Base-by-base conservation (phyloP, 2,797 vertebrate species). In the Cirrhinus molitorella region DNA sequence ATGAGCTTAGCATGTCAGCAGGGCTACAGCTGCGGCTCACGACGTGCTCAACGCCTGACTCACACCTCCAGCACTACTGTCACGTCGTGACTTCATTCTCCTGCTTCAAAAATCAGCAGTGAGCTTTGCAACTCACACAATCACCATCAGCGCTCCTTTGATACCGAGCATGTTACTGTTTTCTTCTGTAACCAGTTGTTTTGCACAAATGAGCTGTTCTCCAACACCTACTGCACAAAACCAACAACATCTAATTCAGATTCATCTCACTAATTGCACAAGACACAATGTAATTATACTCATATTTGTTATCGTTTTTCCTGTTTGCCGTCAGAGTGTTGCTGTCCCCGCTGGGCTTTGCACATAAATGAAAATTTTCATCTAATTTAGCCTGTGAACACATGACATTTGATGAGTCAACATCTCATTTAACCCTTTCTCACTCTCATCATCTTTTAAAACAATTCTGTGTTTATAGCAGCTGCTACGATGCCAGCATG, bases 1-100 rank as follows among this genome's bases (percentile, higher is more conserved):
- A 79, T 34, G 61, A 88, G 85, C 83, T 85, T 87, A 83, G 65
- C 66, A 73, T 87, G 85, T 85, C 59, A 81, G 79, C 81, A 59
- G 55, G 81, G 63, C 55, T 84, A 23, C 84, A 80, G 80, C 84
- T 85, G 83, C 71, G 78, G 68, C 72, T 80, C 82, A 85, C 74
- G 45, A 66, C 28, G 13, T 57, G 65, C 73, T 59, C 67, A 80
- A 45, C 55, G 31, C 53, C 49, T 47, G 68, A 79, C 53, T 73
- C 72, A 66, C 55, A 63, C 28, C 53, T 43, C 68, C 57, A 45
- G 40, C 61, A 7, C 61, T 45, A 63, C 9, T 14, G 28, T 5
- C 17, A 4, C 10, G 23, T 80, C 45, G 61, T 87, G 83, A 83
- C 67, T 79, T 28, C 9, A 28, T 8, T 45, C 37, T 40, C 34